A percentile compares a stretch with the other conserved stretches of the same genome.
Evolutionary conservation across 2,113 vertebrate species (phyloP).

Genomic region (Stomatorhinus ivindoensis): DNA sequence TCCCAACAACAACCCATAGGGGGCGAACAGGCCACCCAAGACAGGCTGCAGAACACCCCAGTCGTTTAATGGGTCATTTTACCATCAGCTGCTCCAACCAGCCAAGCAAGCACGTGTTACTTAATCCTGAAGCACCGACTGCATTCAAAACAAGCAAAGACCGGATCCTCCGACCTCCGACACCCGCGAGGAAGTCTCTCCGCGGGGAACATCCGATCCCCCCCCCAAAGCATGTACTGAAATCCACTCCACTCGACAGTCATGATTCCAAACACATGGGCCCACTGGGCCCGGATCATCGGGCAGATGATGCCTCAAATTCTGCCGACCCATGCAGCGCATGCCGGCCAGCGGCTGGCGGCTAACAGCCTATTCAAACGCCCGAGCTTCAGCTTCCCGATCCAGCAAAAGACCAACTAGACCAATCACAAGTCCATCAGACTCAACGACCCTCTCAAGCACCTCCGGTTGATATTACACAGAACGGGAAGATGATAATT

Average conservation of each 20-base stretch:
- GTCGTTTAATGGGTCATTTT: not conserved
- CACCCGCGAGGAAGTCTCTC: not conserved
- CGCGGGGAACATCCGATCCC: not conserved
- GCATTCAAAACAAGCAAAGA: not conserved
- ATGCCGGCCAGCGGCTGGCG: not conserved
- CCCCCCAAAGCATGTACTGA: not conserved
- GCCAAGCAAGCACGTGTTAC: not conserved
- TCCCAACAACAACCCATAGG: not conserved
- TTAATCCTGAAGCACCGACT: not conserved
- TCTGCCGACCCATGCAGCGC: not conserved
- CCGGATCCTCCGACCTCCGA: not conserved
- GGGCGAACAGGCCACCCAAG: not conserved
- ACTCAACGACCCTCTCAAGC: not conserved
- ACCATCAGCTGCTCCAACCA: not conserved
- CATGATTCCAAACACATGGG: not conserved
- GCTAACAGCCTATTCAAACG: not conserved
- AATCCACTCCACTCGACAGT: not conserved
- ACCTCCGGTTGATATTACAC: not conserved
- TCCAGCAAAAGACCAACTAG: not conserved
- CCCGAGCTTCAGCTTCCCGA: not conserved
- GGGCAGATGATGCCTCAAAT: not conserved
- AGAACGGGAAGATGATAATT: not conserved
- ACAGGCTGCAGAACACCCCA: not conserved
- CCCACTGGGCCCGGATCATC: not conserved
- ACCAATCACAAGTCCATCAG: not conserved